Evolutionary conservation across 1,140 invertebrate genomes (phyloP).

Genomic region (Ceratina australensis): DNA sequence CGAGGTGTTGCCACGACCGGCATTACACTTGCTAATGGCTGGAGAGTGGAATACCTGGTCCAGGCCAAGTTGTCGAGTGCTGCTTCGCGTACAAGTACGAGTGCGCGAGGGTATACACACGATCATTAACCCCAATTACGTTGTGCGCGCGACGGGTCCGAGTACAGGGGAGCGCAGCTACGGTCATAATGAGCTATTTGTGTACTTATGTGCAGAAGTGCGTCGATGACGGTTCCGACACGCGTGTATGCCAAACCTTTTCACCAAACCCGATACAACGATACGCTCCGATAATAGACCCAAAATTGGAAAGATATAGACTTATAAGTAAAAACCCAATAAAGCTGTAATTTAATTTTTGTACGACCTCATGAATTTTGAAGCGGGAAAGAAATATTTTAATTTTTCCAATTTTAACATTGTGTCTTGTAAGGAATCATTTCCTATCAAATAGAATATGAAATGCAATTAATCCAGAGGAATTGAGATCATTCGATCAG

Average conservation of each 20-base stretch:
- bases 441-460: no score
- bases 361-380: no score
- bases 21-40: slow-evolving; percentile 52
- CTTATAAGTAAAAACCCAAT: no score
- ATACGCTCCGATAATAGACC: no score
- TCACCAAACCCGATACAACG: no score
- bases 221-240: not conserved
- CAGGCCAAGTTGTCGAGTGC: slow-evolving; percentile 36
- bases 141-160: slow-evolving; percentile 31
- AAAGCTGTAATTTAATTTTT: no score
- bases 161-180: not conserved
- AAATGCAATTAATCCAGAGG: no score
- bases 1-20: slow-evolving; percentile 35
- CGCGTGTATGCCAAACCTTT: slow-evolving; percentile 10
- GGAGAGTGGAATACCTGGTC: slow-evolving; percentile 47
- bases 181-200: slow-evolving; percentile 55
- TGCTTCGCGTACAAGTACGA: slow-evolving; percentile 39
- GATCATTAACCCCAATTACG: slow-evolving; percentile 60
- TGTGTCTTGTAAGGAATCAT: no score
- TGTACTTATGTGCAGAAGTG: slow-evolving; percentile 26
- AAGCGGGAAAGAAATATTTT: no score
- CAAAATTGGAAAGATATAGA: no score
- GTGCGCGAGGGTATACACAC: slow-evolving; percentile 42
- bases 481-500: no score
- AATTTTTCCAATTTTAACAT: no score